These are phyloP conservation scores for Remorina albescens DNA, from an alignment of 2,797 vertebrate genomes.

Conservation along the genomic window DNA sequence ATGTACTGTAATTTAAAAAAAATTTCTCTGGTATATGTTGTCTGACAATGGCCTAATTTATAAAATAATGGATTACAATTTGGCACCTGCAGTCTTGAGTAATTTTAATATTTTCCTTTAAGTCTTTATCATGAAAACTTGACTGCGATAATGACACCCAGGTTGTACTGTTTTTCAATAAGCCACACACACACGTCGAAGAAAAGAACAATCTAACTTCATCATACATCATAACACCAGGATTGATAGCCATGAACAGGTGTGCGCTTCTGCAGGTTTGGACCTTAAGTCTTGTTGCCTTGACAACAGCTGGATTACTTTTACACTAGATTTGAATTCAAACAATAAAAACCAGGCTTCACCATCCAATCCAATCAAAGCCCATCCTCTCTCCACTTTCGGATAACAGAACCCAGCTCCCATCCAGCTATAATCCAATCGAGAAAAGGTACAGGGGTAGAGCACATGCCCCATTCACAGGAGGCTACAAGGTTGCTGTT, in stretches of 20 bases:
- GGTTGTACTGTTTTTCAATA: background rate
- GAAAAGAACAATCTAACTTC: background rate
- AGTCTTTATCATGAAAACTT: background rate
- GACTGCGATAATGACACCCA: background rate
- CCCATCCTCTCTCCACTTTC: background rate
- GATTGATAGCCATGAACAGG: background rate
- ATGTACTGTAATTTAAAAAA: too few relatives aligned
- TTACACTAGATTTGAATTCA: conserved; percentile 9
- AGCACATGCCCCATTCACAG: too few relatives aligned
- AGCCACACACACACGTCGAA: background rate
- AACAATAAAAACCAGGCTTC: too few relatives aligned
- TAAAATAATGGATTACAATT: background rate
- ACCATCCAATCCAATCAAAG: background rate
- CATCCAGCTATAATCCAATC: too few relatives aligned
- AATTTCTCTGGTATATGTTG: too few relatives aligned
- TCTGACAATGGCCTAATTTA: background rate
- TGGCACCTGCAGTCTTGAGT: background rate
- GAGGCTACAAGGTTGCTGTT: too few relatives aligned
- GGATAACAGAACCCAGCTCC: too few relatives aligned
- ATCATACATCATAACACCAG: background rate
- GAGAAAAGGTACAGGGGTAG: too few relatives aligned
- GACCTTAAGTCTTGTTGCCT: conserved; percentile 14
- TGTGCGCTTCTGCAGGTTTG: conserved; percentile 5
- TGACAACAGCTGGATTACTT: conserved; percentile 19
- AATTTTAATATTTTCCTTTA: background rate